phyloP scores from a whole-genome alignment of 1,140 invertebrate species.

The Limonius californicus region DNA sequence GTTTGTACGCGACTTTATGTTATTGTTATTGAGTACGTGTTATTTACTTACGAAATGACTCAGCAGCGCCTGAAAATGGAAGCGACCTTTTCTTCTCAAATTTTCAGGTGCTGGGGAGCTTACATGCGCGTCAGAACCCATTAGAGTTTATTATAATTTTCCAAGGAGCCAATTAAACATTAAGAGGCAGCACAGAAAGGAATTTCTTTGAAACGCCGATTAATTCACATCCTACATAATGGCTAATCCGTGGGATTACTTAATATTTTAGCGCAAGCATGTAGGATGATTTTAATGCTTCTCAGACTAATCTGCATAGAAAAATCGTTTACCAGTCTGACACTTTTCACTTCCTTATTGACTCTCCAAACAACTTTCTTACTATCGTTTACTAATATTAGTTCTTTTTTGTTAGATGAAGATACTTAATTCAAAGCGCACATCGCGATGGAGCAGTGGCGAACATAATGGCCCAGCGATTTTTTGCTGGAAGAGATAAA shows the following conservation, averaged over 20 bases:
- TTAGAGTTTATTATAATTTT: not conserved
- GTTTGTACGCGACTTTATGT: conserved; percentile 17
- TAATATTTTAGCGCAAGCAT: not conserved
- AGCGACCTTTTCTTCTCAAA: not conserved
- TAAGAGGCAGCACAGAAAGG: not conserved
- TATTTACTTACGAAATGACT: not conserved
- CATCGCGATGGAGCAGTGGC: not conserved
- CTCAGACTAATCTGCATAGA: not conserved
- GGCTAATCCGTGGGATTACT: not conserved
- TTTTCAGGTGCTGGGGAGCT: not conserved
- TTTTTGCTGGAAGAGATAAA: conserved; percentile 1
- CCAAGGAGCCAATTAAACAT: not conserved
- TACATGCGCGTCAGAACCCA: not conserved
- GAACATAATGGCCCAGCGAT: not conserved
- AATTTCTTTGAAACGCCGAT: not conserved
- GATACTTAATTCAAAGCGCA: not conserved
- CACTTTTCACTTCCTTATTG: too few relatives aligned
- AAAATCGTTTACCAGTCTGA: not conserved
- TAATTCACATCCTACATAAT: not conserved
- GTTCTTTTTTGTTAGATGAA: not conserved
- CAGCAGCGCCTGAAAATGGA: not conserved
- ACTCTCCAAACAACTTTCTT: too few relatives aligned
- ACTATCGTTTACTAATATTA: too few relatives aligned
- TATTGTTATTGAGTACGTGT: conserved; percentile 15
- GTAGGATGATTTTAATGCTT: not conserved